phyloP scores from a whole-genome alignment of 1,140 invertebrate genomes.

The Drosophila sechellia region DNA sequence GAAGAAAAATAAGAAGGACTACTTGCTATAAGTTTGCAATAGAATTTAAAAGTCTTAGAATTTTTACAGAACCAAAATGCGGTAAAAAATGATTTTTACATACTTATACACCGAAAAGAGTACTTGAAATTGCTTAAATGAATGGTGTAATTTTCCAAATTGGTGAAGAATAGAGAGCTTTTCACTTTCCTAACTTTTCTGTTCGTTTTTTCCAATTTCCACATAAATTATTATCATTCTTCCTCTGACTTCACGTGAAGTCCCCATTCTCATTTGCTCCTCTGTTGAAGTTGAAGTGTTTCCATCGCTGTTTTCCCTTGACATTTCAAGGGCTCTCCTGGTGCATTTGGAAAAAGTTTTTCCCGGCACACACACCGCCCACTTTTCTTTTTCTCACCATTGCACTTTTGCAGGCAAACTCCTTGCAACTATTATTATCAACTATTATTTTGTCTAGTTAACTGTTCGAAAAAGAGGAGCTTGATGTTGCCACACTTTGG shows the following conservation, averaged over 20 bases:
- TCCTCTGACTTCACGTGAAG: conserved; percentile 16
- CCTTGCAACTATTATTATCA: conserved; percentile 61
- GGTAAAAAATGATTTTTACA: not conserved
- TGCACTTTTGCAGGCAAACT: conserved; percentile 47
- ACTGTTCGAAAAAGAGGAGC: conserved; percentile 53
- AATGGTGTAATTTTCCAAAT: conserved; percentile 18
- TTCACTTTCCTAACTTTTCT: not conserved
- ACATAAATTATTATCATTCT: conserved; percentile 44
- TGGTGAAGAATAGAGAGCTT: conserved; percentile 19
- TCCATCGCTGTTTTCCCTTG: conserved; percentile 40
- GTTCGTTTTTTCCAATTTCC: conserved; percentile 19
- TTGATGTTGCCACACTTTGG: conserved; percentile 53
- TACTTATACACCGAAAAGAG: not conserved
- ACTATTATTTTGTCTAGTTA: conserved; percentile 71
- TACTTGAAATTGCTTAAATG: conserved; percentile 13
- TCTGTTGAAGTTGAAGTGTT: conserved; percentile 33
- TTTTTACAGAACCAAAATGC: not conserved
- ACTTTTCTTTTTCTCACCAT: conserved; percentile 12
- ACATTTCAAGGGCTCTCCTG: conserved; percentile 42
- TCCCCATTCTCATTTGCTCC: not conserved
- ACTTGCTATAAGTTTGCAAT: not conserved
- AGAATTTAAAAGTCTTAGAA: not conserved
- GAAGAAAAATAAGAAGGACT: not conserved
- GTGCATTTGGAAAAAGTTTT: conserved; percentile 49
- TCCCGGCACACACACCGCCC: not conserved